Evolutionary conservation across 2,113 vertebrate genomes (phyloP).

Genomic region (Gulo gulo): DNA sequence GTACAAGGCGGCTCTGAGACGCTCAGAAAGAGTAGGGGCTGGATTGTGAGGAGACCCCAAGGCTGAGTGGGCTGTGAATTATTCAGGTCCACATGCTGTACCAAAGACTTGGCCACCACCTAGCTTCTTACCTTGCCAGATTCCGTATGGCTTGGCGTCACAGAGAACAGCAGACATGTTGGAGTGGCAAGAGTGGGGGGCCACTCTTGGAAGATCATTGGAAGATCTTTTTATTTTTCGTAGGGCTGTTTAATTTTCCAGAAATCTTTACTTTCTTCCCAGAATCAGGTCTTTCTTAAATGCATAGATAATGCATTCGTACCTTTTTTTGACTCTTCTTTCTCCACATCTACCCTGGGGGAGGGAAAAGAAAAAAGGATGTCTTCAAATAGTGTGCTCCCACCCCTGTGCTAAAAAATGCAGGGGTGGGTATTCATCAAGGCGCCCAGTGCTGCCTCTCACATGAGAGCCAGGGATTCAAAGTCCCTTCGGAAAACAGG

Average conservation of each 20-base stretch:
- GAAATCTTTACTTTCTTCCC: not conserved
- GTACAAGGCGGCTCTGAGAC: rapidly evolving
- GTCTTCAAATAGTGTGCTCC: not conserved
- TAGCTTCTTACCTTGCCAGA: not conserved
- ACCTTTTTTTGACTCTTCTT: not conserved
- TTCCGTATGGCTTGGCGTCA: not conserved
- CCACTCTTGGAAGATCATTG: no score
- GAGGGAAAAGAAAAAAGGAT: not conserved
- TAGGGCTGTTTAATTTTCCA: not conserved
- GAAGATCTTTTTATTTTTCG: not conserved
- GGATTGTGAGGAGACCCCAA: not conserved
- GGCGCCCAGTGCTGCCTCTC: not conserved
- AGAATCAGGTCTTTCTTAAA: not conserved
- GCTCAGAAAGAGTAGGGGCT: not conserved
- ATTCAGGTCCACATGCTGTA: rapidly evolving
- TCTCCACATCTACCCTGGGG: not conserved
- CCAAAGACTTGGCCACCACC: not conserved
- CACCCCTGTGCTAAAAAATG: not conserved
- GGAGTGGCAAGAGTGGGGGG: not conserved
- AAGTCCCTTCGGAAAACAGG: not conserved
- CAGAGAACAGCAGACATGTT: not conserved
- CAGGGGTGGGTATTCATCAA: not conserved
- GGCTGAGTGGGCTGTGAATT: not conserved
- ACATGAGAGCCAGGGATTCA: not conserved
- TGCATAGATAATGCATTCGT: not conserved